Evolutionary conservation across 2,113 vertebrate genomes (phyloP), one percentile per base, ranked within the genome.

Genomic region (Mobula birostris): DNA sequence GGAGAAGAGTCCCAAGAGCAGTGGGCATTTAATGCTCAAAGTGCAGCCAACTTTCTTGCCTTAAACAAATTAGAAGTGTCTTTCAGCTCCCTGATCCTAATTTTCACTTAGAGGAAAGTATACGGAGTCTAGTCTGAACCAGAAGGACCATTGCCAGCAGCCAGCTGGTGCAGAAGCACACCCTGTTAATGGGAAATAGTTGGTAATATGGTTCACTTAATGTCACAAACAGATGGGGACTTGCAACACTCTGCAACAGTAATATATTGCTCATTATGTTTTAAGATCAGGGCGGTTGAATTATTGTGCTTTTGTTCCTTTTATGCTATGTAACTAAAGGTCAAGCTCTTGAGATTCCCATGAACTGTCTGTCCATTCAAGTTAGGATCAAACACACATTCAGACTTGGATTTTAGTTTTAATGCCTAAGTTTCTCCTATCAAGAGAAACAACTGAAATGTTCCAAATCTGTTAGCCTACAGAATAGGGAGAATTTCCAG

Each of bases 121-220:
- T 4, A 29, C 40, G 66, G 19, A 93, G 24, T 36, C 68, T 56
- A 56, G 68, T 19, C 70, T 56, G 91, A 74, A 56, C 68, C 91
- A 93, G 68, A 72, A 93, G 56, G 94, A 48, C 72, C 72, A 83
- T 32, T 94, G 94, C 27, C 58, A 94, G 88, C 74, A 29, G 94
- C 87, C 95, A 95, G 94, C 94, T 94, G 94, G 94, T 80, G 94
- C 87, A 87, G 76, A 88, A 91, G 91, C 36, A 29, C 11, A 27
- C 14, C 15, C 24, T 63, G 74, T 94, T 94, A 94, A 94, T 94
- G 94, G 76, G 93, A 95, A 95, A 94, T 93, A 95, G 93, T 94
- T 94, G 56, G 83, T 94, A 94, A 94, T 95, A 94, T 94, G 61
- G 94, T 94, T 94, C 94, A 94, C 94, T 95, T 94, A 58, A 95